Base-by-base conservation (phyloP, 2,797 vertebrate genomes). In the Champsocephalus esox region DNA sequence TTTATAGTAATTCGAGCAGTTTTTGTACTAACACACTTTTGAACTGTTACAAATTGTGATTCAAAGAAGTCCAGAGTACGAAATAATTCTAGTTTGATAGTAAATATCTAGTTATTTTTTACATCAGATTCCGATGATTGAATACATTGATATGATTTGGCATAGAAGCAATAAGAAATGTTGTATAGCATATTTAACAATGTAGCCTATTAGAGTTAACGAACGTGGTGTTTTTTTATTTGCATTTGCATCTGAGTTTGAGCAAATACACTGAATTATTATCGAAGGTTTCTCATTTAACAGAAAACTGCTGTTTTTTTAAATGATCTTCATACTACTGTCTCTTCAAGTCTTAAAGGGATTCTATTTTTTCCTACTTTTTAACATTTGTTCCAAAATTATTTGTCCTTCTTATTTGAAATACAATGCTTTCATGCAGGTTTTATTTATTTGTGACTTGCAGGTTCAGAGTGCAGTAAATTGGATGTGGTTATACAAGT, bases 401-500 rank as follows among this genome's bases (percentile, higher is more conserved):
- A 46, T 82, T 73, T 79, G 12, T 78, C 75, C 60, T 49, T 85
- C 59, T 80, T 60, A 56, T 85, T 65, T 90, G 80, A 24, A 69
- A 52, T 75, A 56, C 7, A 19, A 78, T 67, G 61, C 49, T 83
- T 68, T 73, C 60, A 46, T 69, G 28, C 60, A 64, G 59, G 57
- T 73, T 89, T 85, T 82, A 86, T 85, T 88, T 89, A 84, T 91
- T 91, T 77, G 62, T 75, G 70, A 87, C 28, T 19, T 70, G 79
- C 70, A 81, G 62, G 66, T 90, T 84, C 69, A 58, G 77, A 83
- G 72, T 88, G 88, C 90, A 88, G 88, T 89, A 77, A 80, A 76
- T 77, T 68, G 68, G 81, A 79, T 80, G 79, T 82, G 81, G 82
- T 91, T 83, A 86, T 85, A 82, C 82, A 94, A 94, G 92, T 94